Percentiles rank a stretch among this genome's conserved stretches.
Conservation (phyloP, 1,140 invertebrate genomes). For the Dreissena polymorpha region DNA sequence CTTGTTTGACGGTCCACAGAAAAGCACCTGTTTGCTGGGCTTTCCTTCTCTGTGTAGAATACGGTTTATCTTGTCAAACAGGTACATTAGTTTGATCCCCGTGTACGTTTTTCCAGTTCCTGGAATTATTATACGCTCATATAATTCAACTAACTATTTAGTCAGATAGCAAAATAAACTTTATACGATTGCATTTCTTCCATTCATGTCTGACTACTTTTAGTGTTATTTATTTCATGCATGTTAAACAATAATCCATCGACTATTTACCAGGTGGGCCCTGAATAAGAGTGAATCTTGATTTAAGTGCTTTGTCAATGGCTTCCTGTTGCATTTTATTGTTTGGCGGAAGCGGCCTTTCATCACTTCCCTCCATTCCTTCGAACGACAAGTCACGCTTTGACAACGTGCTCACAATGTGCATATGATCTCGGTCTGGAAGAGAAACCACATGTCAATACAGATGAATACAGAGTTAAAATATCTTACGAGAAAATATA, state of each 20-base stretch:
- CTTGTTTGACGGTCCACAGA: conserved; percentile 69
- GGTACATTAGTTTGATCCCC: conserved; percentile 65
- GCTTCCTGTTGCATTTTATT: conserved; percentile 49
- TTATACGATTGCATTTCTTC: too few relatives aligned
- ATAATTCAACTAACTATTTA: not conserved
- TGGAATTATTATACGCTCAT: conserved; percentile 31
- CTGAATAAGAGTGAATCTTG: conserved; percentile 65
- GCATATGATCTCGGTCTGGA: conserved; percentile 26
- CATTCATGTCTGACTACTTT: too few relatives aligned
- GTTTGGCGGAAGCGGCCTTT: conserved; percentile 33
- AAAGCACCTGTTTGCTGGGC: conserved; percentile 58
- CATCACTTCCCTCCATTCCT: not conserved
- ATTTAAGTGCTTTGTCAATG: conserved; percentile 33
- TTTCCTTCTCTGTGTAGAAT: conserved; percentile 34
- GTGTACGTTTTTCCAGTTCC: conserved; percentile 72
- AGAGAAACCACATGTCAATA: not conserved
- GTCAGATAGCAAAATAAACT: too few relatives aligned
- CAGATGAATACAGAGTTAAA: not conserved
- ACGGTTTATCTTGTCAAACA: conserved; percentile 65
- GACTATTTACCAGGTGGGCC: conserved; percentile 65
- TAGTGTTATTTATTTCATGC: too few relatives aligned
- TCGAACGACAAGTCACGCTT: conserved; percentile 27
- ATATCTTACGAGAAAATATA: not conserved
- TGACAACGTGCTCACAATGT: conserved; percentile 9
- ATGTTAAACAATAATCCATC: too few relatives aligned